Conservation (phyloP, 2,113 vertebrate genomes). For the Passerina amoena region DNA sequence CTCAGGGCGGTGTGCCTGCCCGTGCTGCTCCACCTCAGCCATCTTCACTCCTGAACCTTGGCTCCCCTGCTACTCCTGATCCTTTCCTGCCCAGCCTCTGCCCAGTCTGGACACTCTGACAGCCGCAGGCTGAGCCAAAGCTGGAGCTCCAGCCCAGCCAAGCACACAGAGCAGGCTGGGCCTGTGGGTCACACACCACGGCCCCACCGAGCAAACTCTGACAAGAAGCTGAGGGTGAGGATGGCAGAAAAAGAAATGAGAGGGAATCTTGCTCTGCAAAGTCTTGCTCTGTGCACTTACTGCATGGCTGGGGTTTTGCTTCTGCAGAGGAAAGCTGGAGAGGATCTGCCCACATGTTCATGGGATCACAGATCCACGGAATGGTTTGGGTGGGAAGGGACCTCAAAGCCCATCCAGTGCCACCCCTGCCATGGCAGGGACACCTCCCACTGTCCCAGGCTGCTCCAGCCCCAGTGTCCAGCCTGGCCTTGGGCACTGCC, state of each 20-base stretch:
- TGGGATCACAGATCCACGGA: background rate
- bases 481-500: background rate
- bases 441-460: background rate
- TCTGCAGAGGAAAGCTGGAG: background rate
- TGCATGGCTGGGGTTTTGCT: background rate
- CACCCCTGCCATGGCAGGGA: background rate
- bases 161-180: background rate
- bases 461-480: background rate
- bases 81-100: background rate
- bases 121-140: background rate
- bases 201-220: background rate
- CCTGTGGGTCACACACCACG: background rate
- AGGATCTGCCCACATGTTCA: background rate
- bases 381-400: background rate
- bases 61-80: background rate
- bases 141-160: background rate
- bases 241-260: background rate
- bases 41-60: background rate
- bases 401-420: accelerated
- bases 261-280: background rate
- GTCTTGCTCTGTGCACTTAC: background rate
- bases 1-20: too few species aligned
- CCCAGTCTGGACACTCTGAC: background rate
- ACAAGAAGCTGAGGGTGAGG: background rate
- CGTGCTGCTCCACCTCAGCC: background rate